phyloP scores from a whole-genome alignment of 2,888 invertebrate species.

The Bellardia bayeri region DNA sequence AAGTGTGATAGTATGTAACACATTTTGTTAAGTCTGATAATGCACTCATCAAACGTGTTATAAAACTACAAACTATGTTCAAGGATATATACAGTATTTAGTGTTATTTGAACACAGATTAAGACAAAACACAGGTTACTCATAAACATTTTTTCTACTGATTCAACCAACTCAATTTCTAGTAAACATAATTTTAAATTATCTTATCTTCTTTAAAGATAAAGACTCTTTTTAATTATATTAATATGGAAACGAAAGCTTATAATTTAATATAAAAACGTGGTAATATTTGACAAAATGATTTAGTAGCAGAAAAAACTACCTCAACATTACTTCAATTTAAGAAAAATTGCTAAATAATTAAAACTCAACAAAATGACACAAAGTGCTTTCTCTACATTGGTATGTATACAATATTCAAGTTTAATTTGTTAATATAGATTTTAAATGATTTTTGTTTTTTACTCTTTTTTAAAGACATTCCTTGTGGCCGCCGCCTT shows the following conservation, averaged over 20 bases:
- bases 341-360: background rate
- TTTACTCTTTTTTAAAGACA: constrained; percentile 10
- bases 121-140: background rate
- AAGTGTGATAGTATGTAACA: no score
- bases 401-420: constrained; percentile 4
- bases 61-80: background rate
- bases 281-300: background rate
- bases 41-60: background rate
- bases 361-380: constrained; percentile 34
- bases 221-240: background rate
- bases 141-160: background rate
- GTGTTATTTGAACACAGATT: constrained; percentile 20
- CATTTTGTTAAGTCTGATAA: background rate
- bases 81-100: constrained; percentile 16
- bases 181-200: background rate
- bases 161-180: background rate
- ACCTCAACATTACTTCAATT: constrained; percentile 53
- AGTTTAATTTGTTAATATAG: background rate
- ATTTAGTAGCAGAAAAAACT: background rate
- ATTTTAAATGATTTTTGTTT: background rate
- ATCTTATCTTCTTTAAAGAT: constrained; percentile 23
- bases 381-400: background rate
- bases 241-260: background rate
- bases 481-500: constrained; percentile 22
- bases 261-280: constrained; percentile 22